These are phyloP conservation scores for Poeciliopsis turrubarensis DNA, from an alignment of 2,113 vertebrate genomes.

Conservation along the genomic window DNA sequence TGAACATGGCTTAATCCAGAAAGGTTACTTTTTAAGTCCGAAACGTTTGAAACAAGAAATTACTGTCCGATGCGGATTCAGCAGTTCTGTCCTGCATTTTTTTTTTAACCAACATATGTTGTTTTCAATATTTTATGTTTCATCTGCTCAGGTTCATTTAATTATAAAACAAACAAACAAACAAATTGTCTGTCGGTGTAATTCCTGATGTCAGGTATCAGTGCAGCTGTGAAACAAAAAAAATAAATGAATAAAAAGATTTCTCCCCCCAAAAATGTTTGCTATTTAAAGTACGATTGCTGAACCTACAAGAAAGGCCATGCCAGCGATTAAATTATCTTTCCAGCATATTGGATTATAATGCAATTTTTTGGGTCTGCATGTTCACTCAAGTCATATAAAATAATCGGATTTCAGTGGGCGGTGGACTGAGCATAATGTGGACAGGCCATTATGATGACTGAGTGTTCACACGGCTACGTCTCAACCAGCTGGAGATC, in stretches of 20 bases:
- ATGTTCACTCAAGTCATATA: too few relatives aligned
- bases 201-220: neutral
- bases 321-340: neutral
- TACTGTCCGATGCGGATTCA: constrained; percentile 9
- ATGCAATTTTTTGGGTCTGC: too few relatives aligned
- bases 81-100: constrained; percentile 21
- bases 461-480: too few relatives aligned
- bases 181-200: neutral
- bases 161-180: neutral
- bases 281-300: neutral
- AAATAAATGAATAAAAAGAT: too few relatives aligned
- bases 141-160: neutral
- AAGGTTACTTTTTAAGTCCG: constrained; percentile 30
- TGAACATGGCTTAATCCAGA: constrained; percentile 41
- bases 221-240: too few relatives aligned
- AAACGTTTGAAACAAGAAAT: constrained; percentile 4
- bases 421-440: too few relatives aligned
- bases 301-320: neutral
- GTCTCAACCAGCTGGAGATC: too few relatives aligned
- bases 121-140: constrained; percentile 23
- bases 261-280: too few relatives aligned
- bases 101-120: constrained; percentile 32
- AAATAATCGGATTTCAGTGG: too few relatives aligned
- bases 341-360: too few relatives aligned
- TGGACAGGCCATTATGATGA: too few relatives aligned